Conservation (phyloP, 2,888 invertebrate genomes). For the Philaethria dido region DNA sequence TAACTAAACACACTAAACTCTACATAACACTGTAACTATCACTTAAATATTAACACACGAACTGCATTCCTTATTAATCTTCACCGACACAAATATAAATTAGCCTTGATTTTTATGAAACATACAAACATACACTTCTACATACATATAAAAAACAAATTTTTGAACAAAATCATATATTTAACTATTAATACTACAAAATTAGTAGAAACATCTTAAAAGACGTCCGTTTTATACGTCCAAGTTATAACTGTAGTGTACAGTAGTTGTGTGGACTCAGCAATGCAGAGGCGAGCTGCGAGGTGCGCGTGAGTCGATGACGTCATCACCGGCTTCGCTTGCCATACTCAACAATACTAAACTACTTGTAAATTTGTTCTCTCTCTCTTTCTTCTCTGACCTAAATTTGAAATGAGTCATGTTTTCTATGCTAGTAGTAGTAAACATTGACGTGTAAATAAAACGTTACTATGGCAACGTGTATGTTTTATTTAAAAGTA, state of each 20-base stretch:
- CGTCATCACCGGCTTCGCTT: constrained; percentile 36
- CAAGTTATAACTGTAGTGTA: constrained; percentile 41
- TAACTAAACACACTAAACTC: not conserved
- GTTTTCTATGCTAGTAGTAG: too few species aligned
- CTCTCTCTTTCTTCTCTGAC: too few species aligned
- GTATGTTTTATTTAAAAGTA: too few species aligned
- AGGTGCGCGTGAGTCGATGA: constrained; percentile 40
- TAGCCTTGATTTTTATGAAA: not conserved
- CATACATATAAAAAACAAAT: not conserved
- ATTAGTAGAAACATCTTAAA: constrained; percentile 6
- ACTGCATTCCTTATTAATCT: not conserved
- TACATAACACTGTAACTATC: not conserved
- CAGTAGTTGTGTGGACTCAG: constrained; percentile 6
- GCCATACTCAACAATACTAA: constrained; percentile 11
- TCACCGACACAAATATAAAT: not conserved
- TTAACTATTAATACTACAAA: not conserved
- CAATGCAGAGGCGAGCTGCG: constrained; percentile 22
- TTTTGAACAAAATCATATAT: not conserved
- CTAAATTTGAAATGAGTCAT: too few species aligned
- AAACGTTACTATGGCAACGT: too few species aligned
- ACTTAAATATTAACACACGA: not conserved
- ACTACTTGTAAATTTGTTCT: not conserved
- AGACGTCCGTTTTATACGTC: constrained; percentile 25
- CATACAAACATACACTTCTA: too few species aligned
- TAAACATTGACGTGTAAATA: too few species aligned